A percentile compares a stretch with the other conserved stretches of the same genome.
Conservation (phyloP, 2,113 vertebrate species). For the Sander vitreus region DNA sequence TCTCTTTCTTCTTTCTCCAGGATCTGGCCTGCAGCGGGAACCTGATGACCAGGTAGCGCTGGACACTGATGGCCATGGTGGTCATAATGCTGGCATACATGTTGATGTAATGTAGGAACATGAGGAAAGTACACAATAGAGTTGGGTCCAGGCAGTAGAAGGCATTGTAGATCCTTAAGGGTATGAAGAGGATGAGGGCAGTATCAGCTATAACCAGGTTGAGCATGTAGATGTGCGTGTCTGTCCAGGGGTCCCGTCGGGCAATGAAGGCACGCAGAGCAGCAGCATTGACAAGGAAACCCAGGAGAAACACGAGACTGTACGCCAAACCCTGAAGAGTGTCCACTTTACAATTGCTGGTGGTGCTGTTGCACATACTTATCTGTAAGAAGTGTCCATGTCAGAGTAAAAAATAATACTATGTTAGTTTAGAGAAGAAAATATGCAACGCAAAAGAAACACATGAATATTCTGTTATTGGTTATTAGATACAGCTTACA, state of each 20-base stretch:
- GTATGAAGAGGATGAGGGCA: conserved; percentile 74
- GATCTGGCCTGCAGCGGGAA: conserved; percentile 68
- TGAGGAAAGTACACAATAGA: conserved; percentile 61
- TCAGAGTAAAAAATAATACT: background rate
- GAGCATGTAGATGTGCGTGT: conserved; percentile 81
- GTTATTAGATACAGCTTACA: background rate
- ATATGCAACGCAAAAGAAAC: background rate
- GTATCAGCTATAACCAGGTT: conserved; percentile 76
- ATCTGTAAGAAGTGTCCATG: conserved; percentile 16
- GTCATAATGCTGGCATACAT: conserved; percentile 83
- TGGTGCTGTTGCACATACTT: conserved; percentile 7
- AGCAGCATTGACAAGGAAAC: conserved; percentile 68
- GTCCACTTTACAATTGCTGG: background rate
- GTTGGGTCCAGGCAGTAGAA: conserved; percentile 45
- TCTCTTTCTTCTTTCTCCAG: conserved; percentile 58
- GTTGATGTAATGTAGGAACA: conserved; percentile 75
- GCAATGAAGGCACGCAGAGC: conserved; percentile 65
- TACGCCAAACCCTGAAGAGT: conserved; percentile 58
- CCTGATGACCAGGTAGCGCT: conserved; percentile 72
- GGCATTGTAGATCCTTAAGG: conserved; percentile 71
- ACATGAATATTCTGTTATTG: background rate
- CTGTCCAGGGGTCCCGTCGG: conserved; percentile 65
- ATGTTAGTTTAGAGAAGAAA: background rate
- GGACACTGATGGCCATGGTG: conserved; percentile 74
- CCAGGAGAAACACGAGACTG: conserved; percentile 62